Base-by-base conservation (phyloP, 2,888 invertebrate genomes). In the Ramazzottius varieornatus region DNA sequence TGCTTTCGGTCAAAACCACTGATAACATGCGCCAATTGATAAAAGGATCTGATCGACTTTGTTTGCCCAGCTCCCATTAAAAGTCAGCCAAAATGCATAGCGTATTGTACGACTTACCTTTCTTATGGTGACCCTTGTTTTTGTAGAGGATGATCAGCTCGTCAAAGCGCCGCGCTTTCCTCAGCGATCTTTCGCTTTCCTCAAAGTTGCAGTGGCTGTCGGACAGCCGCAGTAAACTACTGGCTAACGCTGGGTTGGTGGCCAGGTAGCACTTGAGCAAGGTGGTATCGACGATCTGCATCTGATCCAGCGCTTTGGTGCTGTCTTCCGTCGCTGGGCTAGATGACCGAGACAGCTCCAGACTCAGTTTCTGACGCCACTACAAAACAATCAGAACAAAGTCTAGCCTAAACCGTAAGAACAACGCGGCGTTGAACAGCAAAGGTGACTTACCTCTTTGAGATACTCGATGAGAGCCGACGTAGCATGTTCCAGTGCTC, bases 231-330 rank as follows among this genome's bases (percentile, higher is more conserved):
- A 98, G 78, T 20, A 98, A 78, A 0, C 93, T 87, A 0, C 91
- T 90, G 1, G 96, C 87, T 65, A 93, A 79, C 0, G 90, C 90
- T 77, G 96, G 93, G 75, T 96, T 94, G 0, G 91, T 93, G 86
- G 90, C 86, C 67, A 98, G 80, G 78, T 96, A 98, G 74, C 96
- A 96, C 76, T 96, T 96, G 13, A 98, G 80, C 65, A 98, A 78
- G 0, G 94, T 94, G 0, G 96, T 98, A 74, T 98, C 98, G 67
- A 98, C 92, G 66, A 96, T 86, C 75, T 92, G 91, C 67, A 93
- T 54, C 29, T 24, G 29, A 8, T 8, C 54, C n/a, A 24, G n/a
- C 29, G 54, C 8, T 54, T 54, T 54, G 54, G 54, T 24, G 29
- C 4, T 54, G 4, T 54, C 54, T 54, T 54, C 54, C 24, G 8